Evolutionary conservation across 2,113 vertebrate genomes (phyloP).

Genomic region (Upupa epops): DNA sequence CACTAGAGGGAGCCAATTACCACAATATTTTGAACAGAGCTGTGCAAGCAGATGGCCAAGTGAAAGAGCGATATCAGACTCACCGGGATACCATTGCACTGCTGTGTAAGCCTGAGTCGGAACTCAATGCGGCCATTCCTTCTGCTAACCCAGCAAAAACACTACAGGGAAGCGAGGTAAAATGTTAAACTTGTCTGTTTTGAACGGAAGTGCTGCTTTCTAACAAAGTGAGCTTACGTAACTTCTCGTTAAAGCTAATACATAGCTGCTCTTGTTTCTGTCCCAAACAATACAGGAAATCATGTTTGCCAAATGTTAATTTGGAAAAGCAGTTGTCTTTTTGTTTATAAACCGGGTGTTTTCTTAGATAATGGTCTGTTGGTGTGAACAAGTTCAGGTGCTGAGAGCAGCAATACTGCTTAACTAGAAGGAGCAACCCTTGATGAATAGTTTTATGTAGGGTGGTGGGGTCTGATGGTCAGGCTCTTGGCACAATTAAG

Average conservation of each 20-base stretch:
- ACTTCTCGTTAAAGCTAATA: background rate
- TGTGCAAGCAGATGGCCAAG: constrained; percentile 90
- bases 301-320: background rate
- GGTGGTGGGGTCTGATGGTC: background rate
- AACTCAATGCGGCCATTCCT: constrained; percentile 91
- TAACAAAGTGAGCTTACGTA: background rate
- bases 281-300: background rate
- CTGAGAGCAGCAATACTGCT: background rate
- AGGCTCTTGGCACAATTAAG: background rate
- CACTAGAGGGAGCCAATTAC: constrained; percentile 85
- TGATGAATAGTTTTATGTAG: background rate
- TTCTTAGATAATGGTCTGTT: background rate
- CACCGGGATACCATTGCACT: constrained; percentile 92
- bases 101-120: constrained; percentile 89
- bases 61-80: constrained; percentile 87
- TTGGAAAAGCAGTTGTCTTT: background rate
- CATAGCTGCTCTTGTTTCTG: background rate
- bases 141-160: constrained; percentile 96
- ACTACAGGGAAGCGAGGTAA: constrained; percentile 95
- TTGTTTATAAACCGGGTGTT: background rate
- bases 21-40: constrained; percentile 87
- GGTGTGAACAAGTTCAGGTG: rapidly evolving
- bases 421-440: background rate
- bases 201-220: background rate
- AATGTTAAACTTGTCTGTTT: background rate